Evolutionary conservation across 2,797 vertebrate genomes (phyloP).

Genomic region (Acanthornis magna): DNA sequence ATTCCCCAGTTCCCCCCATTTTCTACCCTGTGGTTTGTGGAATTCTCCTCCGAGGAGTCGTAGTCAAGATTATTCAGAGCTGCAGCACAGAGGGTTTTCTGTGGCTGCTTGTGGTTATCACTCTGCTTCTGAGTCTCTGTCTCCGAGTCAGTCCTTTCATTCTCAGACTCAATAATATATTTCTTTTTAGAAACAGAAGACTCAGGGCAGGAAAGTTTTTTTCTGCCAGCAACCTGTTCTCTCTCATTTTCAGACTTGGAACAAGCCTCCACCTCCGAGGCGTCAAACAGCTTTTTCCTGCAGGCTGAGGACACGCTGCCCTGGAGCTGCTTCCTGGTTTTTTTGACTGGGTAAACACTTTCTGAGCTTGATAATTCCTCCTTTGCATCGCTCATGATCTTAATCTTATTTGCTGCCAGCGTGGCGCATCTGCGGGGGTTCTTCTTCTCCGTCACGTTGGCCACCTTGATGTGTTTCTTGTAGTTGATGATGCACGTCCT

Average conservation of each 20-base stretch:
- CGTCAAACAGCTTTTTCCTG: conserved; percentile 54
- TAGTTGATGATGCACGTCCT: conserved; percentile 72
- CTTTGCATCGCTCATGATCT: conserved; percentile 78
- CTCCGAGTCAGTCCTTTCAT: conserved; percentile 68
- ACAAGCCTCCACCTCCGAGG: conserved; percentile 42
- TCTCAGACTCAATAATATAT: conserved; percentile 60
- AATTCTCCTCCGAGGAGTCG: conserved; percentile 59
- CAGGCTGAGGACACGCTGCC: conserved; percentile 55
- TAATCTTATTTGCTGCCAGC: conserved; percentile 88
- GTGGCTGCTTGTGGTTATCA: background rate
- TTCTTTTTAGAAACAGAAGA: conserved; percentile 25
- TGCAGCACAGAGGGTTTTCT: background rate
- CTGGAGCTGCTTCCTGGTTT: conserved; percentile 65
- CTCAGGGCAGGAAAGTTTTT: background rate
- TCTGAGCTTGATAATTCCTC: conserved; percentile 79
- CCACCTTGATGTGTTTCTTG: conserved; percentile 61
- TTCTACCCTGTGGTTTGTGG: conserved; percentile 49
- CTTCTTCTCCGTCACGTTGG: conserved; percentile 44
- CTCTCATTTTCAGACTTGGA: conserved; percentile 64
- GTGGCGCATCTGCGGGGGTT: conserved; percentile 83
- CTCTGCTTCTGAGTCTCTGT: conserved; percentile 46
- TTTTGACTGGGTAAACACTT: conserved; percentile 36
- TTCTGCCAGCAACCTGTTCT: background rate
- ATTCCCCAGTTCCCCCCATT: background rate
- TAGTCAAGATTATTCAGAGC: conserved; percentile 17